Base-by-base conservation (phyloP, 2,113 vertebrate genomes). In the Lethenteron camtschaticum region DNA sequence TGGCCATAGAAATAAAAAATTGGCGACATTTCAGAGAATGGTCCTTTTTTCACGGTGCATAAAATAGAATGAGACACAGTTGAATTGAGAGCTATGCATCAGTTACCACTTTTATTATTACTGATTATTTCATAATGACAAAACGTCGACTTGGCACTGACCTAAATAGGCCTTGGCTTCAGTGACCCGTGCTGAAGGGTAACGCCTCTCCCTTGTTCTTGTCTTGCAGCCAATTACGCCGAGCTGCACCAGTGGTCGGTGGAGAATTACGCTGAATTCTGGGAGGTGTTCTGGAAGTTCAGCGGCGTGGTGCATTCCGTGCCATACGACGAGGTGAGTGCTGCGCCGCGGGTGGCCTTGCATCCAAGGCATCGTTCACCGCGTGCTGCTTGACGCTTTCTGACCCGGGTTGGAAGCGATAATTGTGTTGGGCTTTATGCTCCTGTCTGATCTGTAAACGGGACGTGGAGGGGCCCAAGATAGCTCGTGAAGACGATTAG, bases 161-260 rank as follows among this genome's bases (percentile, higher is more conserved):
- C 18, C 18, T 14, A 69, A 14, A 69, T 24, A n/a, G 68, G 68
- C 13, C 55, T 12, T 6, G 13, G 69, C 13, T 2, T 24, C 14
- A 69, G 69, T 69, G 41, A 41, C 41, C 41, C 41, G 13, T 69
- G 69, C 8, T n/a, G 41, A 18, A 24, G 9, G 9, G 58, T 56
- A 69, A 71, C 24, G 12, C 2, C 9, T 24, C 66, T 13, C 69
- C 70, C 56, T 71, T 56, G 57, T 72, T 9, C 63, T 58, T 41
- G 41, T 41, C 41, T 41, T 24, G 16, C 56, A 85, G 92, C 75
- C 9, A 92, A 83, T 79, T 99, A 99, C 55, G 73, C 79, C 14
- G 89, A 95, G 55, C 76, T 99, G 2, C 95, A 92, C 77, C 86
- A 86, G 73, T 99, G 94, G 92, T 96, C 91, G 0, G 83, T 95